Base-by-base conservation (phyloP, 1,140 invertebrate genomes). In the Babylonia areolata region DNA sequence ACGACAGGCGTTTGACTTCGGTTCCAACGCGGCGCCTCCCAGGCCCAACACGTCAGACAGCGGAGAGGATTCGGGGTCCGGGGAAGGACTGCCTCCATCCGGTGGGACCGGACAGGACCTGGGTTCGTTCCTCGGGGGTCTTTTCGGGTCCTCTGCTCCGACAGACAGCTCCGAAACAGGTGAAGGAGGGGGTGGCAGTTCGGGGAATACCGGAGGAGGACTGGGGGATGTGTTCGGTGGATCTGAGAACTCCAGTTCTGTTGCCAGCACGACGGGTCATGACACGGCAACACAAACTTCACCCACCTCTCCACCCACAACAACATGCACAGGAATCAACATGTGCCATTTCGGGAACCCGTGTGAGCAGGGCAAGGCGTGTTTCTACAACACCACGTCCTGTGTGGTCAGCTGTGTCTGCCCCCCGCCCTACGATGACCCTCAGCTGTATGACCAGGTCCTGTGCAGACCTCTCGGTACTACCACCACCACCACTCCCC, bases 1-100 rank as follows among this genome's bases (percentile, higher is more conserved):
- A 31, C 71, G 71, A 35, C 71, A 73, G 33, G n/a, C 71, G 71
- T 73, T 73, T 35, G 71, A 73, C 71, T 73, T 73, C 71, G 31
- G 71, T 31, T 15, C 3, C 6, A 73, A 73, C 71, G 9, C 33
- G 3, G 0, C 17, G 0, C 9, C 46, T 51, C 46, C 46, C 17
- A 51, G 17, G 17, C 46, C 71, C 71, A 35, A n/a, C 31, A 73
- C 31, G 6, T 15, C 31, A 3, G 11, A 17, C 31, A 33, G 35
- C 31, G 31, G 12, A n/a, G n/a, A n/a, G n/a, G n/a, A n/a, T n/a
- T n/a, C n/a, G n/a, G n/a, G n/a, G n/a, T n/a, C n/a, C n/a, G n/a
- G n/a, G n/a, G n/a, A n/a, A n/a, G n/a, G n/a, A n/a, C 64, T 23
- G 5, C 64, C 64, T 5, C 17, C 64, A 31, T 5, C 5, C 11